Percentiles rank a stretch among this genome's conserved stretches.
These are phyloP conservation scores for Alosa sapidissima DNA, from an alignment of 2,797 vertebrate species.

Conservation along the genomic window DNA sequence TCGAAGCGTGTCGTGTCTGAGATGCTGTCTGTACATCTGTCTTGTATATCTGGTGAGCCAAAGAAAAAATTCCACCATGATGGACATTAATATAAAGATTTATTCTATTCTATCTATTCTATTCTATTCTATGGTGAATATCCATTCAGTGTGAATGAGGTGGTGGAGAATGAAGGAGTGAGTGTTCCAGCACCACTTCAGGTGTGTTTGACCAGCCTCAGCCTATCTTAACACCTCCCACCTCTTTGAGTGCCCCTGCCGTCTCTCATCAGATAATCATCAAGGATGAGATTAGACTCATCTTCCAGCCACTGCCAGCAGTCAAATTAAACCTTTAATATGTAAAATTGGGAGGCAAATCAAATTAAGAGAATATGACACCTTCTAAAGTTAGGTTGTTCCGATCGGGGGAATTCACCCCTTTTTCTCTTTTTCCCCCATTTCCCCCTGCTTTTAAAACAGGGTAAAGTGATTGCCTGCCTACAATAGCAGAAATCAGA, in stretches of 20 bases:
- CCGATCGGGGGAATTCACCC: slow-evolving; percentile 45
- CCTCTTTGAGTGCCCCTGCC: not conserved
- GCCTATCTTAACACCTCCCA: not conserved
- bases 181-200: not conserved
- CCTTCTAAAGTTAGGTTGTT: slow-evolving; percentile 53
- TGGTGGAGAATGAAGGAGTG: not conserved
- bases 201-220: too few species aligned
- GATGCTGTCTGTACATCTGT: too few species aligned
- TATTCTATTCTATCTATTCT: too few species aligned
- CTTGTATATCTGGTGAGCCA: too few species aligned
- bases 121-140: too few species aligned
- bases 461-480: slow-evolving; percentile 49
- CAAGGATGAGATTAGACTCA: not conserved
- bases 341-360: slow-evolving; percentile 42
- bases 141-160: too few species aligned
- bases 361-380: slow-evolving; percentile 25
- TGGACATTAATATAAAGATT: too few species aligned
- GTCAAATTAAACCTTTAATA: slow-evolving; percentile 30
- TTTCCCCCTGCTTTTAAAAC: slow-evolving; percentile 38
- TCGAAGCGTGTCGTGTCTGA: too few species aligned
- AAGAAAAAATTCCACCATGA: too few species aligned
- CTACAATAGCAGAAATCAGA: slow-evolving; percentile 50
- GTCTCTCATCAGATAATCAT: not conserved
- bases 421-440: not conserved
- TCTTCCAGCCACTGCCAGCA: not conserved